Evolutionary conservation across 2,113 vertebrate species (phyloP).

Genomic region (Spheniscus mendiculus): DNA sequence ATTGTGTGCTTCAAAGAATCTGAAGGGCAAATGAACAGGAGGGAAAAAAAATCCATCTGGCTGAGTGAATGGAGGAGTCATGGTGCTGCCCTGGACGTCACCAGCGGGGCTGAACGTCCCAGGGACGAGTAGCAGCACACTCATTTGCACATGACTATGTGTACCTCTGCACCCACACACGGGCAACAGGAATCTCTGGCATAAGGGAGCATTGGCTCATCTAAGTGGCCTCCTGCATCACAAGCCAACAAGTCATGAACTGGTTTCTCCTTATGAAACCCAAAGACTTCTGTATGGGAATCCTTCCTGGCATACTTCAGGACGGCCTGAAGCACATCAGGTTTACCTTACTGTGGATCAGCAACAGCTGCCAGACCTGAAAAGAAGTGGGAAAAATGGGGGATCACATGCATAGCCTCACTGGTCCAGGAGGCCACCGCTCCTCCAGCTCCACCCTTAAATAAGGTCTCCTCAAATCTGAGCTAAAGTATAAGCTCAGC

Average conservation of each 20-base stretch:
- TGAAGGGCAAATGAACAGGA: not conserved
- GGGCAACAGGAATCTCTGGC: not conserved
- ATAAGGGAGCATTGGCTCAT: not conserved
- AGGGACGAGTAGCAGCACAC: not conserved
- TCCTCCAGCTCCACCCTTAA: not conserved
- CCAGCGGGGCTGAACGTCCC: accelerated
- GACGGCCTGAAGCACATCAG: not conserved
- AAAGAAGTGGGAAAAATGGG: not conserved
- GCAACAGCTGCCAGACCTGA: not conserved
- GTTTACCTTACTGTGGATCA: not conserved
- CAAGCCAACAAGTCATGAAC: not conserved
- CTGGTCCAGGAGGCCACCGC: not conserved
- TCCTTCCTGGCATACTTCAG: not conserved
- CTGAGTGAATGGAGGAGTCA: not conserved
- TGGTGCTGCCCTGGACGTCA: not conserved
- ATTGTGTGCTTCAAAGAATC: not conserved
- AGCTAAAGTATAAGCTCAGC: not conserved
- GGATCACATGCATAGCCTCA: not conserved
- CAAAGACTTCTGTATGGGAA: not conserved
- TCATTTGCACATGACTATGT: not conserved
- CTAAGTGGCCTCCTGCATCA: not conserved
- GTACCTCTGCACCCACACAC: not conserved
- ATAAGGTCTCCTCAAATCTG: not conserved
- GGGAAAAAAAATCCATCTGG: not conserved
- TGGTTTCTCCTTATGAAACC: not conserved